Percentiles rank a stretch among this genome's conserved stretches.
Evolutionary conservation across 2,797 vertebrate genomes (phyloP).

Genomic region (Megalops cyprinoides): DNA sequence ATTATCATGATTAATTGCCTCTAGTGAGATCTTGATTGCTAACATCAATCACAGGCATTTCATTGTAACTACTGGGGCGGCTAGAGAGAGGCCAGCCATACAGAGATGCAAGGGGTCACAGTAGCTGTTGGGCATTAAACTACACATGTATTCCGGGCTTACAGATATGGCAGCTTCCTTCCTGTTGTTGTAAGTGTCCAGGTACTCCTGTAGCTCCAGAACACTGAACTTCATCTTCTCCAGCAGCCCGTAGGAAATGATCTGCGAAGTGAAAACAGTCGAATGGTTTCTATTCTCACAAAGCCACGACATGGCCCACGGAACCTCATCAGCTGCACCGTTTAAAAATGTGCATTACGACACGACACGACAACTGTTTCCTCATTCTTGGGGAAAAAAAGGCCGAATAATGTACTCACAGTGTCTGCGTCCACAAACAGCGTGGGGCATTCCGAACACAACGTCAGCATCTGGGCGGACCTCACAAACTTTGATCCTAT

Average conservation of each 20-base stretch:
- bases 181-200: constrained; percentile 93
- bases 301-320: not conserved
- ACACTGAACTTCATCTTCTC: constrained; percentile 98
- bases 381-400: no score
- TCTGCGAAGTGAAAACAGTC: constrained; percentile 63
- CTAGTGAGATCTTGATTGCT: not conserved
- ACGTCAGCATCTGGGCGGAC: constrained; percentile 92
- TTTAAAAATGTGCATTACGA: not conserved
- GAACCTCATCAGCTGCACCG: not conserved
- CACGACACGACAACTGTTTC: not conserved
- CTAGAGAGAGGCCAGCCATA: not conserved
- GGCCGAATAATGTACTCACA: constrained; percentile 69
- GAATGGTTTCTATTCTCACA: not conserved
- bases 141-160: constrained; percentile 49
- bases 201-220: constrained; percentile 93
- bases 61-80: not conserved
- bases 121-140: not conserved
- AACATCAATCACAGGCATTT: not conserved
- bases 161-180: constrained; percentile 93
- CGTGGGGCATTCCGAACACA: constrained; percentile 94
- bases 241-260: constrained; percentile 94
- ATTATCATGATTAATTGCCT: not conserved
- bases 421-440: constrained; percentile 97
- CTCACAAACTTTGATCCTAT: constrained; percentile 95
- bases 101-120: not conserved